phyloP scores from a whole-genome alignment of 2,797 vertebrate genomes.

The Dermochelys coriacea region DNA sequence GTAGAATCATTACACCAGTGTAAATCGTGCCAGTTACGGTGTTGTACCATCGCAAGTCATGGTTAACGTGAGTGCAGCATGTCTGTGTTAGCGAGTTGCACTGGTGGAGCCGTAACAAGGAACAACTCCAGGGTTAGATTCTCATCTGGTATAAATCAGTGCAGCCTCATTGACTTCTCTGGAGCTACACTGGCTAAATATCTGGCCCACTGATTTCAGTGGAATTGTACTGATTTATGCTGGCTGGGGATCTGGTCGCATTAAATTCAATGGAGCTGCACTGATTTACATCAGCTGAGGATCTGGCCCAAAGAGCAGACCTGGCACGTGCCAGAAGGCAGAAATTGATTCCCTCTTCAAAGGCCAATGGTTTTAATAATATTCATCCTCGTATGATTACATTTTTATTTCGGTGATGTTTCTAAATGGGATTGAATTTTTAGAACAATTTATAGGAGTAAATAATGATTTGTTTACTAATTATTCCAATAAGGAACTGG shows the following conservation, averaged over 20 bases:
- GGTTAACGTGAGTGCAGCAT: no score
- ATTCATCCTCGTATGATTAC: neutral
- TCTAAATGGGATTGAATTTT: no score
- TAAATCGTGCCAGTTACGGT: no score
- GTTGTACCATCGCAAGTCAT: no score
- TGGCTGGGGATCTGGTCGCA: neutral
- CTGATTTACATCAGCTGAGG: neutral
- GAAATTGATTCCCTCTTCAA: no score
- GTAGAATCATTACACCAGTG: no score
- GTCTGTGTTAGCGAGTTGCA: neutral
- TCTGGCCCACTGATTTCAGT: neutral
- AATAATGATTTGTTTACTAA: no score
- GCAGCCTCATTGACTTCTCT: neutral
- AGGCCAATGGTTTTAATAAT: neutral
- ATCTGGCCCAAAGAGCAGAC: neutral
- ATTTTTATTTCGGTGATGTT: neutral
- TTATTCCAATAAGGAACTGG: neutral
- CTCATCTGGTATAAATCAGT: neutral
- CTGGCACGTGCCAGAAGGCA: no score
- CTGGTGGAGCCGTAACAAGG: neutral
- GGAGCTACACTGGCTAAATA: neutral
- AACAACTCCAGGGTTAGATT: neutral
- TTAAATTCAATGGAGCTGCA: neutral
- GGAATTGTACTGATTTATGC: neutral
- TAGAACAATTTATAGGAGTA: neutral